Percentiles rank a stretch among this genome's conserved stretches.
Evolutionary conservation across 2,113 vertebrate species (phyloP).

Genomic region (Paralichthys olivaceus): DNA sequence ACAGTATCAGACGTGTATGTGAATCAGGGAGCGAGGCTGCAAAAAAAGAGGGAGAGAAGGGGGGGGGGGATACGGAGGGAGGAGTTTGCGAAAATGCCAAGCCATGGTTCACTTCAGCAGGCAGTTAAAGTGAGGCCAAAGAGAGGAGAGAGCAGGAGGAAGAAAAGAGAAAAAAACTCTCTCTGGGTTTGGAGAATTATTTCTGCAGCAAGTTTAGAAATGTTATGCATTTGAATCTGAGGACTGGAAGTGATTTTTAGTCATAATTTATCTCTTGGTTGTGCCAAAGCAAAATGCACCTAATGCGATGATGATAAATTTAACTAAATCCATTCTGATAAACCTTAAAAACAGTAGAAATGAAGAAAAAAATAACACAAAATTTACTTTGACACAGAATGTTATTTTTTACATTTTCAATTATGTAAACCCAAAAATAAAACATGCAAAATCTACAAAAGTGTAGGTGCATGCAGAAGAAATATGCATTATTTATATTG

Average conservation of each 20-base stretch:
- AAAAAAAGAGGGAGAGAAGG: conserved; percentile 30
- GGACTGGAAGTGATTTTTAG: neutral
- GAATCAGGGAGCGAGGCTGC: conserved; percentile 65
- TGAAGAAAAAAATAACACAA: no score
- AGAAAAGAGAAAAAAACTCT: conserved; percentile 9
- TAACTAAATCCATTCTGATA: neutral
- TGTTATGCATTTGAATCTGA: conserved; percentile 3
- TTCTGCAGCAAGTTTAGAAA: conserved; percentile 50
- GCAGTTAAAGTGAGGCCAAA: conserved; percentile 80
- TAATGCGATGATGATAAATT: neutral
- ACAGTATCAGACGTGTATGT: conserved; percentile 78
- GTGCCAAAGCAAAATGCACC: neutral
- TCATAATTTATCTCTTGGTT: neutral
- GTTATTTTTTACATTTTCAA: neutral
- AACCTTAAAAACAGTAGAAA: neutral
- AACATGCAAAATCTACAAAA: neutral
- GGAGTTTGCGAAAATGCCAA: conserved; percentile 80
- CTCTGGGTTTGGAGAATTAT: conserved; percentile 33
- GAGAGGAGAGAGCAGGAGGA: conserved; percentile 60
- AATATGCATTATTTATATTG: conserved; percentile 18
- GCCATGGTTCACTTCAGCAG: conserved; percentile 81
- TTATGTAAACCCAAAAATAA: neutral
- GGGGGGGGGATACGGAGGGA: conserved; percentile 54
- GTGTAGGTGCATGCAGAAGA: neutral
- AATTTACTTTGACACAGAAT: neutral